phyloP scores from a whole-genome alignment of 2,797 vertebrate species.

The Eupleurogrammus muticus region DNA sequence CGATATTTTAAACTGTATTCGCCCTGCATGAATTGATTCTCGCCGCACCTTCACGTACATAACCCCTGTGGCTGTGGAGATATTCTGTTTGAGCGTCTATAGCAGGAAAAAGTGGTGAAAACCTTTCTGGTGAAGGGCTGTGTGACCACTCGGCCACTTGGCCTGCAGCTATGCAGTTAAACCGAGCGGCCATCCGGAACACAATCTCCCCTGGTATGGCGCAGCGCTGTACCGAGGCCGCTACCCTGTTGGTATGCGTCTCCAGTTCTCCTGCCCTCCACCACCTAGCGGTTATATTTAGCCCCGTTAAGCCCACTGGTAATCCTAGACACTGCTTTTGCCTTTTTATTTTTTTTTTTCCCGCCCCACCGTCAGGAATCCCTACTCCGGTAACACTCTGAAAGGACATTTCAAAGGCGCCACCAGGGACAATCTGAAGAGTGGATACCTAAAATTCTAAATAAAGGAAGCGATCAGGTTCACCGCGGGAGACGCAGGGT shows the following conservation, averaged over 20 bases:
- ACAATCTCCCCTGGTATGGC: slow-evolving; percentile 35
- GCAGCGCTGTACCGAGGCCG: slow-evolving; percentile 10
- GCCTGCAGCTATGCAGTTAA: slow-evolving; percentile 12
- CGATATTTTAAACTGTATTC: no score
- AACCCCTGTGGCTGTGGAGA: no score
- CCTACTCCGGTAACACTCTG: slow-evolving; percentile 12
- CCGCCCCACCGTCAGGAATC: slow-evolving; percentile 22
- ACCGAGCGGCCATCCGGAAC: slow-evolving; percentile 10
- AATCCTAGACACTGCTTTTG: slow-evolving; percentile 63
- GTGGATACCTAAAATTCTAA: neutral
- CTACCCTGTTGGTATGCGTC: slow-evolving; percentile 61
- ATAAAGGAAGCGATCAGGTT: neutral
- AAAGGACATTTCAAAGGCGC: slow-evolving; percentile 53
- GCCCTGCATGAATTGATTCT: neutral
- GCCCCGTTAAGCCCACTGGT: slow-evolving; percentile 65
- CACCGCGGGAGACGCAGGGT: neutral
- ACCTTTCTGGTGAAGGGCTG: slow-evolving; percentile 3
- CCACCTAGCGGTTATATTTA: slow-evolving; percentile 73
- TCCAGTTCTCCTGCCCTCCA: slow-evolving; percentile 55
- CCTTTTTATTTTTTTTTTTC: slow-evolving; percentile 17
- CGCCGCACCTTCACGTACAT: no score
- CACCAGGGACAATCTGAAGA: neutral
- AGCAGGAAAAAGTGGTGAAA: neutral
- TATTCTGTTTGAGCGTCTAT: no score
- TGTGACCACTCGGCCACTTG: neutral